These are phyloP conservation scores for Magallana nippona DNA, from an alignment of 2,888 invertebrate genomes.

Conservation along the genomic window DNA sequence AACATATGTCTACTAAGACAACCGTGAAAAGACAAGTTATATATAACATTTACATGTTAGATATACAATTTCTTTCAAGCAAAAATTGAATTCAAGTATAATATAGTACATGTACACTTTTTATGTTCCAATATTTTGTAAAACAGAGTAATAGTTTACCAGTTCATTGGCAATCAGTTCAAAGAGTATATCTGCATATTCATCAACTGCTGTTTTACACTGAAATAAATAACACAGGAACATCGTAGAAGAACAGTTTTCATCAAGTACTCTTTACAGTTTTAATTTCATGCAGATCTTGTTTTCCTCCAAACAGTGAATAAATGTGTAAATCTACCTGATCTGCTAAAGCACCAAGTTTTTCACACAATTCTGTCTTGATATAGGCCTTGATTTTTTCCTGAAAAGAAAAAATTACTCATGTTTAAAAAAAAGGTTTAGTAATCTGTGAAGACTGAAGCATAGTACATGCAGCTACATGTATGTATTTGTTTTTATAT, in stretches of 20 bases:
- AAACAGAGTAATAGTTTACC: slow-evolving; percentile 49
- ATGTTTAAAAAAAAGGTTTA: background rate
- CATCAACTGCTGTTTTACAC: slow-evolving; percentile 58
- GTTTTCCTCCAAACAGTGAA: too few species aligned
- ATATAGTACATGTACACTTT: too few species aligned
- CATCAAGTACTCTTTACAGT: too few species aligned
- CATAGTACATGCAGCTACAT: too few species aligned
- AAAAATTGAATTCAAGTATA: background rate
- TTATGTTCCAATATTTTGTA: too few species aligned
- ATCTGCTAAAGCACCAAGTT: slow-evolving; percentile 48
- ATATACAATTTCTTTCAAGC: background rate
- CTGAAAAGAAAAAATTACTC: slow-evolving; percentile 47
- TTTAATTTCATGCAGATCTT: too few species aligned
- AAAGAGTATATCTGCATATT: slow-evolving; percentile 55
- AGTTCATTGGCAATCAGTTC: slow-evolving; percentile 59
- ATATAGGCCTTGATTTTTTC: slow-evolving; percentile 50
- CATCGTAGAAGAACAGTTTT: background rate
- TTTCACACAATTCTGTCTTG: slow-evolving; percentile 53
- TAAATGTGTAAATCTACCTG: slow-evolving; percentile 46
- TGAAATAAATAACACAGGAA: slow-evolving; percentile 47
- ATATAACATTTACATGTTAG: background rate
- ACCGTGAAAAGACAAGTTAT: too few species aligned
- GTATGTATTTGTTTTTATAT: too few species aligned
- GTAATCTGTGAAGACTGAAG: background rate
- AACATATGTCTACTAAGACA: background rate